Conservation (phyloP, 2,113 vertebrate genomes). For the Myotis lucifugus region DNA sequence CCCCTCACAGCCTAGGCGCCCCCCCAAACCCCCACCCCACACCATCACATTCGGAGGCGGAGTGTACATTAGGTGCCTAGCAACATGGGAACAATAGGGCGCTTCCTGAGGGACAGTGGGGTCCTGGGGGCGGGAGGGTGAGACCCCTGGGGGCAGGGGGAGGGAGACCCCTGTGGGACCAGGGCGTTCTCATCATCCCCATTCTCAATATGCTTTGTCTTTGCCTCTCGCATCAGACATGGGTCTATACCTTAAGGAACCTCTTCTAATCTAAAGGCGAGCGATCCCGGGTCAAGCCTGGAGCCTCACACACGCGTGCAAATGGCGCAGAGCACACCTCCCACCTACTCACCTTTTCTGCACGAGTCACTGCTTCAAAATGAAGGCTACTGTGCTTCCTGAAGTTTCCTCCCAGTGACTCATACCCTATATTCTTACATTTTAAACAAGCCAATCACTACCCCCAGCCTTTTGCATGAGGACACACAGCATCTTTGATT, state of each 20-base stretch:
- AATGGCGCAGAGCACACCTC: rapidly evolving
- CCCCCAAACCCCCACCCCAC: not conserved
- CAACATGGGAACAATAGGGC: not conserved
- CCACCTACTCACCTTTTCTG: not conserved
- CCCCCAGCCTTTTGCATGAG: not conserved
- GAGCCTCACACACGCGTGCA: rapidly evolving
- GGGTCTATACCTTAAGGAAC: not conserved
- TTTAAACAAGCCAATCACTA: not conserved
- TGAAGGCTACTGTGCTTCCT: not conserved
- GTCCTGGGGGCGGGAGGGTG: rapidly evolving
- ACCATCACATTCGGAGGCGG: not conserved
- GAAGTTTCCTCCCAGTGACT: not conserved
- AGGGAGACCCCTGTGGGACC: rapidly evolving
- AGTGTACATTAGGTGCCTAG: not conserved
- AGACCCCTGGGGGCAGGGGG: too few species aligned
- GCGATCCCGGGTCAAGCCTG: rapidly evolving
- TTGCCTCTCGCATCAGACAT: not conserved
- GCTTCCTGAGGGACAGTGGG: too few species aligned
- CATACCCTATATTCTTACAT: not conserved
- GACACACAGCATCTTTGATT: not conserved
- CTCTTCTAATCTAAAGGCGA: too few species aligned
- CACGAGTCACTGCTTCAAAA: not conserved
- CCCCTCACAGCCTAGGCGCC: rapidly evolving
- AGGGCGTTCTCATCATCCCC: rapidly evolving
- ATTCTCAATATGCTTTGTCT: not conserved